Base-by-base conservation (phyloP, 2,797 vertebrate genomes). In the Melanotaenia pygmaea region DNA sequence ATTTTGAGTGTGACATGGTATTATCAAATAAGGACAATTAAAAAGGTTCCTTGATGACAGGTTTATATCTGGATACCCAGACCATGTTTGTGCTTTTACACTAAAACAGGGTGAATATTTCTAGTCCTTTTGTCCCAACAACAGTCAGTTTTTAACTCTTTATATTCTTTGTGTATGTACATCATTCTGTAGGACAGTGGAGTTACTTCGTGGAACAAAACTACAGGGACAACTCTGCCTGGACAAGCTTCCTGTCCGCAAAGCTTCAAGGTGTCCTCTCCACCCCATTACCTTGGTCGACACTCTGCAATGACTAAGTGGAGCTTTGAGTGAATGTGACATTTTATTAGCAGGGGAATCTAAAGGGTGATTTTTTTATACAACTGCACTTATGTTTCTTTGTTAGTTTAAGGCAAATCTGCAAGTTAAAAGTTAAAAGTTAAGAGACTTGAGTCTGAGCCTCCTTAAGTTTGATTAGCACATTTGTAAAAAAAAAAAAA, bases 231-330 rank as follows among this genome's bases (percentile, higher is more conserved):
- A 59, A 51, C 50, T 67, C 54, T 35, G 72, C 64, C 54, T 66
- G 78, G 76, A 86, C 67, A 53, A 40, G 3, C 63, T 75, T 71
- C 57, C 77, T 80, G 85, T 85, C 76, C 28, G n/a, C 86, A 77
- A 62, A 67, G 73, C 84, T 68, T 72, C 81, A 90, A 92, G 91
- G 90, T 92, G 88, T 90, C 89, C 88, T 89, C 89, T 85, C 71
- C 76, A 88, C 84, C 71, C 76, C 86, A 89, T 89, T 89, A 87
- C 84, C 86, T 84, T 63, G 70, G 74, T 64, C 5, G 59, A 81
- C 81, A 77, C 67, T 81, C 58, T 40, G 64, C 64, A 54, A 43
- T 84, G 87, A 91, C 74, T 70, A 63, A 88, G 77, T 74, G 75
- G 57, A 84, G 74, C 71, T 80, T 75, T 61, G 63, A 83, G 74